phyloP scores from a whole-genome alignment of 2,888 invertebrate genomes.

The Pristionchus fissidentatus region DNA sequence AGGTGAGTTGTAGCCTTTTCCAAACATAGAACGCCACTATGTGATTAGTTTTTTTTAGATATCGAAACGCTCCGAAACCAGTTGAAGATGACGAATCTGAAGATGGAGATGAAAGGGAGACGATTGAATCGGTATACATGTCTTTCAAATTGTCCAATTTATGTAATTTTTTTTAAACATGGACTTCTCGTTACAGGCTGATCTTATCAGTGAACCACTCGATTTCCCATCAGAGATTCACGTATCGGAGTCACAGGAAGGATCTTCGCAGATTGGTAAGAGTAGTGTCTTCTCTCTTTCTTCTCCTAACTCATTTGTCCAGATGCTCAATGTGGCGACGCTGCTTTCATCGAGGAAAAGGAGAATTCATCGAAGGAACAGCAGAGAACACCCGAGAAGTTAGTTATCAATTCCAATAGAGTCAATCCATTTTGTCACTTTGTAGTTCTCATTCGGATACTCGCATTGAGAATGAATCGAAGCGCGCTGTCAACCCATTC shows the following conservation, averaged over 20 bases:
- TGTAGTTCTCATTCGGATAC: neutral
- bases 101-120: neutral
- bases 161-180: neutral
- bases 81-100: neutral
- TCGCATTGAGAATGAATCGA: neutral
- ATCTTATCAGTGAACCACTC: neutral
- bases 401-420: neutral
- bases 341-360: slow-evolving; percentile 32
- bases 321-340: neutral
- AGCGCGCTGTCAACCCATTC: slow-evolving; percentile 20
- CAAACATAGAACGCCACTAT: neutral
- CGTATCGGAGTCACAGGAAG: neutral
- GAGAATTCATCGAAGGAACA: neutral
- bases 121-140: neutral
- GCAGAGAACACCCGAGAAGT: neutral
- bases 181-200: neutral
- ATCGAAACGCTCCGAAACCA: neutral
- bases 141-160: neutral
- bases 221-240: neutral
- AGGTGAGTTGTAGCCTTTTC: neutral
- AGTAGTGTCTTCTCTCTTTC: neutral
- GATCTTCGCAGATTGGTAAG: neutral
- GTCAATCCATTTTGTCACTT: neutral
- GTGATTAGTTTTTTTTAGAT: neutral
- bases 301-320: neutral